Percentiles rank a stretch among this genome's conserved stretches.
phyloP scores from a whole-genome alignment of 2,797 vertebrate species.

The Xiphophorus birchmanni region DNA sequence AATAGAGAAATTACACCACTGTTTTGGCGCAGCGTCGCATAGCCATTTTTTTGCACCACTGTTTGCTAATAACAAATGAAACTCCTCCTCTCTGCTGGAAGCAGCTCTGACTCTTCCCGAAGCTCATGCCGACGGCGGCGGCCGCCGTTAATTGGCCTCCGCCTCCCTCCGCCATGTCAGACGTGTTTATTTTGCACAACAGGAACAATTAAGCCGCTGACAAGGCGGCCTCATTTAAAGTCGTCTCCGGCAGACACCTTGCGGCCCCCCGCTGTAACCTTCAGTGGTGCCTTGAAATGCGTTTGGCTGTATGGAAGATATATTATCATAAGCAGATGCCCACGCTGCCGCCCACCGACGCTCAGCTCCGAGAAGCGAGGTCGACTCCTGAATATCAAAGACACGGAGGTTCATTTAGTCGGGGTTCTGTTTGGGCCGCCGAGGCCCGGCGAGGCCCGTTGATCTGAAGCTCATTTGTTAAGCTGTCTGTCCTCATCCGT shows the following conservation, averaged over 20 bases:
- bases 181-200: conserved; percentile 70
- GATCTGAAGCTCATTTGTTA: conserved; percentile 80
- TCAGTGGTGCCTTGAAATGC: conserved; percentile 60
- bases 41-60: not conserved
- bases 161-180: conserved; percentile 49
- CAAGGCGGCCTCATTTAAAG: conserved; percentile 52
- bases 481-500: conserved; percentile 78
- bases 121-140: conserved; percentile 45
- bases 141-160: conserved; percentile 65
- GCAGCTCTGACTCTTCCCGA: conserved; percentile 33
- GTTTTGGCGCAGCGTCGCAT: too few relatives aligned
- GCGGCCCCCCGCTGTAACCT: conserved; percentile 56
- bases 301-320: conserved; percentile 54
- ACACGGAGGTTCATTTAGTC: conserved; percentile 71
- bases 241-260: conserved; percentile 37
- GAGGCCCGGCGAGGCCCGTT: conserved; percentile 69
- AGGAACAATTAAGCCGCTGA: conserved; percentile 67
- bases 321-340: conserved; percentile 70
- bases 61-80: not conserved
- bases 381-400: conserved; percentile 65
- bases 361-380: conserved; percentile 53
- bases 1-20: too few relatives aligned
- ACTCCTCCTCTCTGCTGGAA: not conserved
- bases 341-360: conserved; percentile 49
- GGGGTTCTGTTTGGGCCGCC: conserved; percentile 55